Conservation (phyloP, 2,113 vertebrate genomes). For the Australoheros scitulus region DNA sequence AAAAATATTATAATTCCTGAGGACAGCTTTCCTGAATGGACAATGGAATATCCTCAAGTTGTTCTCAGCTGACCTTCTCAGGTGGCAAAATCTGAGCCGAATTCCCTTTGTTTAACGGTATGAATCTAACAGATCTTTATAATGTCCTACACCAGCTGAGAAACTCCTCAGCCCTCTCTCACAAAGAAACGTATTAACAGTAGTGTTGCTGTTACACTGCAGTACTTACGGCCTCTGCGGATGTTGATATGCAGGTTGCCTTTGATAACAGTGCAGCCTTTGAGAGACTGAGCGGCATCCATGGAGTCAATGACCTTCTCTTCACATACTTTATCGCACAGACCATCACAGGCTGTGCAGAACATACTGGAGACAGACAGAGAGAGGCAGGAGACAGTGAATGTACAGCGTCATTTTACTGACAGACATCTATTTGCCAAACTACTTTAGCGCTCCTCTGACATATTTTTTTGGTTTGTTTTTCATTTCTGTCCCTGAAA, state of each 20-base stretch:
- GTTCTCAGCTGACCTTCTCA: background rate
- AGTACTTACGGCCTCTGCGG: constrained; percentile 94
- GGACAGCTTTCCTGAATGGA: background rate
- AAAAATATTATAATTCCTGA: background rate
- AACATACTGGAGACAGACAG: constrained; percentile 84
- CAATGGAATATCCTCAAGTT: background rate
- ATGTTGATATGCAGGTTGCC: constrained; percentile 97
- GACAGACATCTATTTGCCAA: background rate
- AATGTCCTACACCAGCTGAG: background rate
- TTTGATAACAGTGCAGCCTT: constrained; percentile 94
- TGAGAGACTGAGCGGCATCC: constrained; percentile 91
- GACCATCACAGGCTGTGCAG: constrained; percentile 92
- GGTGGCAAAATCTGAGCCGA: background rate
- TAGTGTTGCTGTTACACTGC: background rate
- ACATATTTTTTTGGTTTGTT: background rate
- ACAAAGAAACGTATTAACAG: background rate
- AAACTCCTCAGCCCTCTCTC: background rate
- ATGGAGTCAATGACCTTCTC: constrained; percentile 94
- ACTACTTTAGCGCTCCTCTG: background rate
- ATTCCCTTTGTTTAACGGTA: background rate
- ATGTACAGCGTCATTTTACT: background rate
- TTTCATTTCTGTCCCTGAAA: background rate
- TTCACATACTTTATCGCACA: constrained; percentile 93
- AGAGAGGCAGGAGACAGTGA: constrained; percentile 7
- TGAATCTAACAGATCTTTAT: background rate